Base-by-base conservation (phyloP, 2,113 vertebrate genomes). In the Zootoca vivipara region DNA sequence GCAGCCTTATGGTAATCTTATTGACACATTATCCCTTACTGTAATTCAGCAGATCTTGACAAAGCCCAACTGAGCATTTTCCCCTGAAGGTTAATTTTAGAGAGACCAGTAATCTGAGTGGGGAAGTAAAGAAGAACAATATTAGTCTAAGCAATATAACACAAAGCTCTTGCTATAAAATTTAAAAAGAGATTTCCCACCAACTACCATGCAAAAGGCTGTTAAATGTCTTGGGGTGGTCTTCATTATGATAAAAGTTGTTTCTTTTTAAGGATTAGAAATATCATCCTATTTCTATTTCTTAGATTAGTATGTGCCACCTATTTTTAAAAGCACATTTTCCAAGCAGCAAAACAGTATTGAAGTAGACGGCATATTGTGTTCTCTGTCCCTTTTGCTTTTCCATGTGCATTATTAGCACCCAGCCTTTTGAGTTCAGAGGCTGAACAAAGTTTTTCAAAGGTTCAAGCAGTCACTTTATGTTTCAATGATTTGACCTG, bases 311-410 rank as follows among this genome's bases (percentile, higher is more conserved):
- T 26, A 46, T 80, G 58, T 35, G 62, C 1, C 42, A 22, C 3
- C 52, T 86, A 46, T 81, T 67, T 38, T 88, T 74, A 3, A 89
- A n/a, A 52, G 81, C 5, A 62, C 24, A 83, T 79, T 89, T 87
- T 28, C n/a, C 52, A 83, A 5, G 8, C 52, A 90, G 80, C 30
- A 82, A 26, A 79, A 83, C 83, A 30, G 0, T 1, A 33, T 0
- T 24, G 1, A 8, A 67, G 67, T 0, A 1, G 28, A 0, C 2
- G 8, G 77, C 83, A 56, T 26, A 75, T n/a, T 28, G 22, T 40
- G 1, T 38, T 7, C 3, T 87, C 69, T 69, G 20, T 1, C 3
- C 28, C 58, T 69, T 77, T 67, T 26, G 22, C 58, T 26, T 42
- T 58, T 26, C 8, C 2, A 9, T 58, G 64, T 3, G 10, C 38